Base-by-base conservation (phyloP, 2,888 invertebrate species). In the Drosophila quasianomalipes region DNA sequence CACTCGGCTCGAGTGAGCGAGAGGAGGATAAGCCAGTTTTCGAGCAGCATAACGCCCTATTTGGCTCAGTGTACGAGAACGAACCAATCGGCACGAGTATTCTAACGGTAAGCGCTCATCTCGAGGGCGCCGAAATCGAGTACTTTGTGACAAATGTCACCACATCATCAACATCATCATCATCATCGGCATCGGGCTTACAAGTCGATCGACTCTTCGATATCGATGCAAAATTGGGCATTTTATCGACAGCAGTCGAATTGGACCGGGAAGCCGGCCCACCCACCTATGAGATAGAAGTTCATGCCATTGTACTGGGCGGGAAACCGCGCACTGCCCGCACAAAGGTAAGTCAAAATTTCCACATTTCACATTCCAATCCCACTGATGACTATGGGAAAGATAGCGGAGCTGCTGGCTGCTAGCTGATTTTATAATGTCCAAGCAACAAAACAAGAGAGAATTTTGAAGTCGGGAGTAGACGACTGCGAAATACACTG, bases 141-240 rank as follows among this genome's bases (percentile, higher is more conserved):
- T 98, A 97, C 94, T 98, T 97, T 94, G 96, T 98, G 93, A 97
- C 97, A 89, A 97, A 97, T 94, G 96, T 97, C 93, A 97, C 96
- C 89, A 85, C 91, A 26, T 78, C 71, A 5, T 58, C 63, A 6
- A 28, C 63, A 7, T 44, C 71, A 6, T 31, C 57, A 10, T 41
- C 44, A 47, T 47, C 22, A 47, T 62, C 14, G 95, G 95, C 19
- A 41, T 53, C 37, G 19, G 22, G 73, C 22, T 95, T 94, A 83
- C 97, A 97, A 94, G 97, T 97, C 92, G 97, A 98, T 94, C 95
- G 97, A 91, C 94, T 98, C 89, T 99, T 99, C 93, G 97, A 97
- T 92, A 97, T 99, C 91, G 98, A 99, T 94, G 95, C 97, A 30
- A 96, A 97, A 82, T 94, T 97, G 91, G 99, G 99, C 55, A 96